phyloP scores from a whole-genome alignment of 2,113 vertebrate genomes.

The Dolichotis patagonum region DNA sequence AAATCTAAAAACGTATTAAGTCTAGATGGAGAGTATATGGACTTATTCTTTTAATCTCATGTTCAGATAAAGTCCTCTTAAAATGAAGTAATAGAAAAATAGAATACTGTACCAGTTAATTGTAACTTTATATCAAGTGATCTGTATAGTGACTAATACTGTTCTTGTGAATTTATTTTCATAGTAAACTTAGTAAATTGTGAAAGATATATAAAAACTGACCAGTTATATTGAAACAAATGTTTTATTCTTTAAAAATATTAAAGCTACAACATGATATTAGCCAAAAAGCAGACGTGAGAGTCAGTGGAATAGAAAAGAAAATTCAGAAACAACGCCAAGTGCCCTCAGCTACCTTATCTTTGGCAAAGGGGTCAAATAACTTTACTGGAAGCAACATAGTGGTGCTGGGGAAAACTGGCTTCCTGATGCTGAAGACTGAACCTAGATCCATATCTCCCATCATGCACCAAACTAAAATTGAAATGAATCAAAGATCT shows the following conservation, averaged over 20 bases:
- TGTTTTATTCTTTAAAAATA: constrained; percentile 41
- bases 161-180: constrained; percentile 26
- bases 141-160: neutral
- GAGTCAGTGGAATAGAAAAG: neutral
- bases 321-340: neutral
- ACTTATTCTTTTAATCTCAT: neutral
- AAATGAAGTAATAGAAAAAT: neutral
- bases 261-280: neutral
- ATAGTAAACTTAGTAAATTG: constrained; percentile 10
- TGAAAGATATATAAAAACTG: neutral
- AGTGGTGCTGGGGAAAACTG: too few relatives aligned
- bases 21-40: neutral
- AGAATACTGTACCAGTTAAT: neutral
- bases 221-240: neutral
- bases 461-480: neutral
- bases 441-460: too few relatives aligned
- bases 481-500: neutral
- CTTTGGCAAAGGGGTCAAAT: too few relatives aligned
- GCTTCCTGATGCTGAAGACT: too few relatives aligned
- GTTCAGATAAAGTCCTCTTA: neutral
- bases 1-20: neutral
- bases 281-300: neutral
- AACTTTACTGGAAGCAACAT: too few relatives aligned
- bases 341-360: neutral
- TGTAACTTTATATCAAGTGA: neutral